These are phyloP conservation scores for Spialia ferax DNA, from an alignment of 2,888 invertebrate genomes.

Conservation along the genomic window DNA sequence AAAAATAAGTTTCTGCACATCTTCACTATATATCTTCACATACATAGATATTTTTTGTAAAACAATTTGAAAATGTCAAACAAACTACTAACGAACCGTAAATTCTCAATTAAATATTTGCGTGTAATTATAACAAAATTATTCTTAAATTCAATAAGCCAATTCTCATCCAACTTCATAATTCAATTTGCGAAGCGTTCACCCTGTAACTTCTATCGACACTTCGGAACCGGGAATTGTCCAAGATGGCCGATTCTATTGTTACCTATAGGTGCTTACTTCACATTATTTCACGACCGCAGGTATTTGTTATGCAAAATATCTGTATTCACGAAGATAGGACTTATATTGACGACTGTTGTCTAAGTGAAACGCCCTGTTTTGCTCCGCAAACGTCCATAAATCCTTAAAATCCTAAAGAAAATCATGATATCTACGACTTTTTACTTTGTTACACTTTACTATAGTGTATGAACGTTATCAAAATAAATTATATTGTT, in stretches of 20 bases:
- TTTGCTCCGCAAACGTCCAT: too few species aligned
- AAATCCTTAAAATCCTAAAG: too few species aligned
- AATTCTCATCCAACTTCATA: constrained; percentile 6
- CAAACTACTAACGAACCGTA: not conserved
- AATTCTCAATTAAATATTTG: not conserved
- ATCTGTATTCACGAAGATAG: not conserved
- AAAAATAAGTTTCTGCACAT: too few species aligned
- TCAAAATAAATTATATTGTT: too few species aligned
- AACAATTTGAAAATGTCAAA: not conserved
- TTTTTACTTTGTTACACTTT: too few species aligned
- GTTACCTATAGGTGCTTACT: too few species aligned
- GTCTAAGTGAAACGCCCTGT: too few species aligned
- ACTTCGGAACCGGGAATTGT: not conserved
- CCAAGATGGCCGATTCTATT: not conserved
- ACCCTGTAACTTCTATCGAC: constrained; percentile 1
- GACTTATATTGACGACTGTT: not conserved
- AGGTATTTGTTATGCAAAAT: not conserved
- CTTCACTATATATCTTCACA: too few species aligned
- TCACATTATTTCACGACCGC: not conserved
- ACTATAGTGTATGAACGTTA: too few species aligned
- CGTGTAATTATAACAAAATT: not conserved
- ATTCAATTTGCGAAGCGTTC: not conserved
- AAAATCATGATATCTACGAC: too few species aligned
- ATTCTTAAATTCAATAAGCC: not conserved
- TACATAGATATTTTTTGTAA: too few species aligned